A percentile compares a stretch with the other conserved stretches of the same genome.
phyloP scores from a whole-genome alignment of 1,140 invertebrate genomes.

The Drosophila equinoxialis region DNA sequence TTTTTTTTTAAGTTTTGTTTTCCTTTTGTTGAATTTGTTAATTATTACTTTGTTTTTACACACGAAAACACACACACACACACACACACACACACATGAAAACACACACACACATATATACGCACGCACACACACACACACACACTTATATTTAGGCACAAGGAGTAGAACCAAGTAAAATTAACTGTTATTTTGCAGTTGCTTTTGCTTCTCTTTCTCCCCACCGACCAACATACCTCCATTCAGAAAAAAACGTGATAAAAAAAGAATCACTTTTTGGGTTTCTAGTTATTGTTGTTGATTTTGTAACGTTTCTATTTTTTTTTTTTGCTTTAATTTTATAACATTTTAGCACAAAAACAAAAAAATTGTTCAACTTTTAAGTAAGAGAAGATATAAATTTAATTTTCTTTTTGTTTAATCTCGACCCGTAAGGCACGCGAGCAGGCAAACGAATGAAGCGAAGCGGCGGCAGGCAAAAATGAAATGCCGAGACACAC shows the following conservation, averaged over 20 bases:
- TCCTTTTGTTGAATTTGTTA: constrained; percentile 28
- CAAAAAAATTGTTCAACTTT: constrained; percentile 25
- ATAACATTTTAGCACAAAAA: constrained; percentile 9
- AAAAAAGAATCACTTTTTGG: background rate
- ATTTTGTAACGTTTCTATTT: background rate
- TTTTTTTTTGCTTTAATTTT: background rate
- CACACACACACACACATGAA: constrained; percentile 13
- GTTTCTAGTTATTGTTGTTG: background rate
- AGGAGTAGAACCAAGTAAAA: background rate
- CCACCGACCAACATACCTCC: background rate
- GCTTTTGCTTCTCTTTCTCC: background rate
- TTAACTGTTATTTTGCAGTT: constrained; percentile 1
- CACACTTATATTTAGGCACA: constrained; percentile 1
- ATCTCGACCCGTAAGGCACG: constrained; percentile 73
- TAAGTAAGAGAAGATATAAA: constrained; percentile 14
- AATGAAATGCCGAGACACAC: constrained; percentile 67
- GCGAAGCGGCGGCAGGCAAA: constrained; percentile 70
- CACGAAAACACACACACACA: constrained; percentile 23
- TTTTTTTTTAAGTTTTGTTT: constrained; percentile 20
- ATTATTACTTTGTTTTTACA: constrained; percentile 39
- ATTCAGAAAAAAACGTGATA: constrained; percentile 3
- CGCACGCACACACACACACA: constrained; percentile 19
- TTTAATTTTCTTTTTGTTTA: constrained; percentile 45
- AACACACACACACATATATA: constrained; percentile 9
- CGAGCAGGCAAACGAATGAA: constrained; percentile 77